These are phyloP conservation scores for Kryptopterus vitreolus DNA, from an alignment of 2,797 vertebrate species.

Conservation along the genomic window DNA sequence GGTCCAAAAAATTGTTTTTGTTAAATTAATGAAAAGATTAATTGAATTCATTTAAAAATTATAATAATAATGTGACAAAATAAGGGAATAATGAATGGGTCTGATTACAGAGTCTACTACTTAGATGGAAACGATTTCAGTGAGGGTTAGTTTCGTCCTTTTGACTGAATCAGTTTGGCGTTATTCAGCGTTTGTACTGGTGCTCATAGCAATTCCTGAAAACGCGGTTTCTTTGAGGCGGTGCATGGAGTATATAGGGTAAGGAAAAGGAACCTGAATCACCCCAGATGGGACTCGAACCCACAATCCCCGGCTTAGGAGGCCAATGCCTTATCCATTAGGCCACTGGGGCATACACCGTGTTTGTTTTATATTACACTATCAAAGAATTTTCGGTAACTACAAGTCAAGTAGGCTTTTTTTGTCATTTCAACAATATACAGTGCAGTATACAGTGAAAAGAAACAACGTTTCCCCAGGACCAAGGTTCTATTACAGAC, in stretches of 20 bases:
- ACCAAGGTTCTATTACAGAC: no score
- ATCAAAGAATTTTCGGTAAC: no score
- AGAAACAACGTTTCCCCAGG: no score
- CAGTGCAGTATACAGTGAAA: no score
- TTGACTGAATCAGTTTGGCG: neutral
- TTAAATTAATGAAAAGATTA: neutral
- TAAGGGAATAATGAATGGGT: neutral
- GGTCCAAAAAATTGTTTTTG: neutral
- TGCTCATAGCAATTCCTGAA: neutral
- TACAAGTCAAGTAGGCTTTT: no score
- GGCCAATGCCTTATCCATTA: conserved; percentile 64
- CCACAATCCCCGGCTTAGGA: conserved; percentile 63
- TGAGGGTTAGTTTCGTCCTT: neutral
- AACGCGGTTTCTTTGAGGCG: neutral
- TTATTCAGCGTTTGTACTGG: neutral
- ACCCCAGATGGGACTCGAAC: conserved; percentile 60
- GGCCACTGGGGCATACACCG: conserved; percentile 38
- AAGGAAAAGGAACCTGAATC: neutral
- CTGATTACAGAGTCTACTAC: neutral
- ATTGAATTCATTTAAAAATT: neutral
- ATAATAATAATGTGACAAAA: neutral
- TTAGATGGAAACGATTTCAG: neutral
- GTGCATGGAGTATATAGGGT: neutral
- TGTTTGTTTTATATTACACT: no score
- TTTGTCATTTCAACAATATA: no score